phyloP scores from a whole-genome alignment of 2,113 vertebrate genomes.

The Bungarus multicinctus region DNA sequence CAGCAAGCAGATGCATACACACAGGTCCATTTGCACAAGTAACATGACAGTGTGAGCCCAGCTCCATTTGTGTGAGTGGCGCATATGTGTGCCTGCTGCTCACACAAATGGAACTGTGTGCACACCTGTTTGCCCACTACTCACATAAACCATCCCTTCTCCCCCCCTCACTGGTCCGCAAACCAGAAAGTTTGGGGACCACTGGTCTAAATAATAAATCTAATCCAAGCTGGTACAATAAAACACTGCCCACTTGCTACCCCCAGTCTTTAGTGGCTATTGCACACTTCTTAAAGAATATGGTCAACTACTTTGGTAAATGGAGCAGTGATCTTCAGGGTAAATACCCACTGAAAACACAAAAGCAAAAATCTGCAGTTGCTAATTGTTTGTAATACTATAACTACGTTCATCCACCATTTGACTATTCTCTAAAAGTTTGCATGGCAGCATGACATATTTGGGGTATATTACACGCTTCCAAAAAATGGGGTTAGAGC shows the following conservation, averaged over 20 bases:
- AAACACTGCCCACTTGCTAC: too few relatives aligned
- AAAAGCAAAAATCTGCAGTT: neutral
- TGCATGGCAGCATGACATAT: neutral
- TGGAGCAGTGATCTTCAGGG: neutral
- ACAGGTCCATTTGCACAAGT: neutral
- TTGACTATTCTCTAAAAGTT: neutral
- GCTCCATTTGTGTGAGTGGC: neutral
- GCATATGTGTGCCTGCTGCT: rapidly evolving
- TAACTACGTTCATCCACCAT: neutral
- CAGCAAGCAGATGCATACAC: too few relatives aligned
- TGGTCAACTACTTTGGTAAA: neutral
- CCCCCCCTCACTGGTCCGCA: neutral
- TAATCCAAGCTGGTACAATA: neutral
- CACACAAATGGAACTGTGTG: neutral
- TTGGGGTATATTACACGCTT: neutral
- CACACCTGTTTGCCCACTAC: neutral
- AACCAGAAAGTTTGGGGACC: neutral
- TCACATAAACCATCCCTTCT: neutral
- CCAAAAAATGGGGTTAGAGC: neutral
- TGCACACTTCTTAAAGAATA: neutral
- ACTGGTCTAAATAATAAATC: neutral
- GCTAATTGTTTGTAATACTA: neutral
- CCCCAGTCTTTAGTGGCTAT: neutral
- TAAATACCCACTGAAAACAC: neutral
- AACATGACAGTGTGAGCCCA: neutral